Evolutionary conservation across 2,797 vertebrate species (phyloP).

Genomic region (Atherinosoma microstoma): DNA sequence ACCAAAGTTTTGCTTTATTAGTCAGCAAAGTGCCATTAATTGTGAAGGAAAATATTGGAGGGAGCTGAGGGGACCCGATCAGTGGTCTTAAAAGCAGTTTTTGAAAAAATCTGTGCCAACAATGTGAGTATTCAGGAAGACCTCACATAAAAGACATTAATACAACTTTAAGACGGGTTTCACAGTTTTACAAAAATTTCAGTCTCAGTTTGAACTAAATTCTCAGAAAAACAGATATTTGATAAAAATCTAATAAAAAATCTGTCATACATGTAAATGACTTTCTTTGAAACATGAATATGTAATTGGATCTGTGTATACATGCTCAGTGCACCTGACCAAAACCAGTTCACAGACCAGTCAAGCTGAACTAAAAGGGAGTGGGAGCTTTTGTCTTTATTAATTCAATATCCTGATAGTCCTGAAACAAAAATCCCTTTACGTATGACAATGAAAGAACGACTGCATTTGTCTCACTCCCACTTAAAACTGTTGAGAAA

Average conservation of each 20-base stretch:
- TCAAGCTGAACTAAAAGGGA: conserved; percentile 19
- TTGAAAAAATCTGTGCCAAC: neutral
- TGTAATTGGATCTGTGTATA: neutral
- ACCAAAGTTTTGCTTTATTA: conserved; percentile 33
- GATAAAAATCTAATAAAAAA: neutral
- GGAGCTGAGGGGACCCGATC: conserved; percentile 1
- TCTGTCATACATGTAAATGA: neutral
- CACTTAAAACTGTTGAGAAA: neutral
- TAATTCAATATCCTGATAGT: neutral
- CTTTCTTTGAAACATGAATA: neutral
- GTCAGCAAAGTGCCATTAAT: neutral
- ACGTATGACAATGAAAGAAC: conserved; percentile 1
- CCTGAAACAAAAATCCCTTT: conserved; percentile 33
- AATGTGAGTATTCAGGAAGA: conserved; percentile 12
- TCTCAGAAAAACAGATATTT: neutral
- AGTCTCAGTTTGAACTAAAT: neutral
- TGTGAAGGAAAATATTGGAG: conserved; percentile 1
- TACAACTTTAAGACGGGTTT: neutral
- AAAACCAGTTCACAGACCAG: conserved; percentile 12
- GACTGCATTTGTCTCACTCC: neutral
- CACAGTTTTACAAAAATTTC: neutral
- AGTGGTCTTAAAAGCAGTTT: neutral
- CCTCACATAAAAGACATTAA: neutral
- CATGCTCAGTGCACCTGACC: neutral
- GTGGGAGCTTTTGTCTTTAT: conserved; percentile 13